These are phyloP conservation scores for Microcebus lehilahytsara DNA, from an alignment of 2,113 vertebrate genomes.

Conservation along the genomic window DNA sequence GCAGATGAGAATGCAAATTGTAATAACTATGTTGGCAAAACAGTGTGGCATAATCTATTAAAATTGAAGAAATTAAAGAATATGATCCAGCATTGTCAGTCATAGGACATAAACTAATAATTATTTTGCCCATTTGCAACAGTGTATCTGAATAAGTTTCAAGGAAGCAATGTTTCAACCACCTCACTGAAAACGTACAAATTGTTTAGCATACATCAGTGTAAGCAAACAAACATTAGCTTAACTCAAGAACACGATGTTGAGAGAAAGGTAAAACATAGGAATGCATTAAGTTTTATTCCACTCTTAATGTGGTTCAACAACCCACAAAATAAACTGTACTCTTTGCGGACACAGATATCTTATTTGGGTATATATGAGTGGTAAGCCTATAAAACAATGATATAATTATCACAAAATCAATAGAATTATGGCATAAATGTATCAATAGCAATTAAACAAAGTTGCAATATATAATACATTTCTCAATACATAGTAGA, in stretches of 20 bases:
- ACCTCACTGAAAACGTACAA: neutral
- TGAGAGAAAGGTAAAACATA: neutral
- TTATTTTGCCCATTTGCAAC: neutral
- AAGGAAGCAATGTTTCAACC: neutral
- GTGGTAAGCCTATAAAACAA: neutral
- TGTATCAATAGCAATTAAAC: neutral
- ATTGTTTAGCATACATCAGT: neutral
- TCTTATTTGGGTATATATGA: neutral
- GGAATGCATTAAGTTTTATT: neutral
- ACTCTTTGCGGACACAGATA: neutral
- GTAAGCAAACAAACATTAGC: neutral
- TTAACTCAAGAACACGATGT: neutral
- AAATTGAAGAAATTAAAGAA: neutral
- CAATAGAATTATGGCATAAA: neutral
- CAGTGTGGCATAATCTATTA: neutral
- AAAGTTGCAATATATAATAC: neutral
- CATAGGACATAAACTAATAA: neutral
- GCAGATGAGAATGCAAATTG: neutral
- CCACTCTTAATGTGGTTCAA: neutral
- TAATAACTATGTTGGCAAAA: neutral
- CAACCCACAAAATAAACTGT: neutral
- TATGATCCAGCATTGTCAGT: neutral
- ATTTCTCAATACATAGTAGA: neutral
- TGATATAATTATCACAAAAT: neutral
- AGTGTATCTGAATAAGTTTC: neutral